These are phyloP conservation scores for Arctocebus calabarensis DNA, from an alignment of 2,797 vertebrate genomes.

Conservation along the genomic window DNA sequence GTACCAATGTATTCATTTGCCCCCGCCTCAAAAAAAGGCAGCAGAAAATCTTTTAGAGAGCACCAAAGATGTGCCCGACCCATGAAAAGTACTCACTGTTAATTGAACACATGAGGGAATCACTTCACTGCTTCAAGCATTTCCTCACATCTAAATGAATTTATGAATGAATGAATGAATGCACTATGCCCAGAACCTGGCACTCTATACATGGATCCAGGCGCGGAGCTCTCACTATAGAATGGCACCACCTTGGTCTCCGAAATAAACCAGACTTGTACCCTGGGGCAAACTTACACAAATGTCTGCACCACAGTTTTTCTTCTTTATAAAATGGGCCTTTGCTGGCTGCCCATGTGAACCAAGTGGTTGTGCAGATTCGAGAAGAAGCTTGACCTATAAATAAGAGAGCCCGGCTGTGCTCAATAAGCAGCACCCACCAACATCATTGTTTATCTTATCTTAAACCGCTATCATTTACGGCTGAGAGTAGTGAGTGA, in stretches of 20 bases:
- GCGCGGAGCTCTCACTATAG: accelerated
- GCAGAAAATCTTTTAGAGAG: not conserved
- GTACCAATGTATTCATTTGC: not conserved
- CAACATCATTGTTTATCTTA: accelerated
- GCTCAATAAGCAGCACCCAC: accelerated
- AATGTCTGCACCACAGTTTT: accelerated
- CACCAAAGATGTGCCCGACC: not conserved
- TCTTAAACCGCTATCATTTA: accelerated
- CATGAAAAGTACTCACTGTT: not conserved
- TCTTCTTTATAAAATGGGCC: not conserved
- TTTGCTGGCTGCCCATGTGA: no score
- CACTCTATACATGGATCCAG: accelerated
- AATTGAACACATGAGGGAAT: not conserved
- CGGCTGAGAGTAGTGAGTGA: not conserved
- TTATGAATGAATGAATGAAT: not conserved
- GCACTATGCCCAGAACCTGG: not conserved
- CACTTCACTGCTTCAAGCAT: not conserved
- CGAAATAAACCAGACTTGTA: accelerated
- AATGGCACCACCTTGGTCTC: not conserved
- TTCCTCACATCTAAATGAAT: not conserved
- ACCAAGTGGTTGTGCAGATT: accelerated
- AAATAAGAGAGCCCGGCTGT: no score
- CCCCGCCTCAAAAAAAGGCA: not conserved
- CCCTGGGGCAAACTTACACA: no score
- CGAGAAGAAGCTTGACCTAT: accelerated